Base-by-base conservation (phyloP, 2,113 vertebrate genomes). In the Tachuris rubrigastra region DNA sequence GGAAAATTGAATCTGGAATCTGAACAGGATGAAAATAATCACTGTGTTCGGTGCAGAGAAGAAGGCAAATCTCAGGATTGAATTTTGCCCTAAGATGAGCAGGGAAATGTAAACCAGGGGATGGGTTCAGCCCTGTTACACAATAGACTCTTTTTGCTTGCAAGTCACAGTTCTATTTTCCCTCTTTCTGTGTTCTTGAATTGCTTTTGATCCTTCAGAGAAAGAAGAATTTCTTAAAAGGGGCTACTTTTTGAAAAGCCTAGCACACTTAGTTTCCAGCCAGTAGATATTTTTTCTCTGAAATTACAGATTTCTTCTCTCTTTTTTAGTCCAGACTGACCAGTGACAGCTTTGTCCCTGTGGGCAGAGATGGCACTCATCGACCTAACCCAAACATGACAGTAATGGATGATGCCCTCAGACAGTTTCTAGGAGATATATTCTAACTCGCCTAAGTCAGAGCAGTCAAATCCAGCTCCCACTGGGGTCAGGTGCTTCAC, bases 11-110 rank as follows among this genome's bases (percentile, higher is more conserved):
- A 35, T 74, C 44, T 90, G 56, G 67, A 90, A 88, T 94, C 76
- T 88, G 85, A 96, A 94, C 74, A 83, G 68, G 47, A 94, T 72
- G 72, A 90, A 71, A 46, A 68, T 59, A 93, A 96, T 90, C 2
- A 0, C 42, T 87, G 59, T 49, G 46, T 67, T 95, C 72, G 52
- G 19, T 71, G 30, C n/a, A 95, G 68, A 85, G 44, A 37, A 87
- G 78, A 85, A 82, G 33, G 77, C 6, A 9, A 93, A 90, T 39
- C 41, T 89, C 52, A 49, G 44, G 39, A 86, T 2, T 83, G 60
- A 90, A 71, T 85, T 93, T 72, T 81, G 60, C 68, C 31, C 73
- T 44, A 72, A 58, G 52, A 88, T n/a, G 44, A 81, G 56, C 39
- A 60, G 60, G n/a, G 28, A 97, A 95, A 89, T 46, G 8, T 41